Evolutionary conservation across 2,797 vertebrate species (phyloP), one percentile per base, ranked within the genome.

Genomic region (Pipistrellus pipistrellus): DNA sequence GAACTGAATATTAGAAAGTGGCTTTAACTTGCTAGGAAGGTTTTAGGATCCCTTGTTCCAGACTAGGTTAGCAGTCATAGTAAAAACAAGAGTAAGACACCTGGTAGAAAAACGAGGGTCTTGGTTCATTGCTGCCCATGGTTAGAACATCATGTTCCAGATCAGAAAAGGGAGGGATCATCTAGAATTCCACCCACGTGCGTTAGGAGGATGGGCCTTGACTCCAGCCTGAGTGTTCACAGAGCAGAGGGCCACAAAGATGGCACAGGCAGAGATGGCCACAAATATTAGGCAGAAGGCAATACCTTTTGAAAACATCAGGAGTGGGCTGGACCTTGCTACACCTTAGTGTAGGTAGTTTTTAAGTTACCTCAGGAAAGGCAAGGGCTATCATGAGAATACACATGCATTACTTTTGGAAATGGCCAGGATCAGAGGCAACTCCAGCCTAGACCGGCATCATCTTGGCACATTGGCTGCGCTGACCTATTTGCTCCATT

Each of bases 11-110:
- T 78, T 71, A 55, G 75, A 66, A 83, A 21, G 6, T 83, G 1
- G 7, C 27, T 93, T 86, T 93, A 72, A 92, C 11, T 81, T 78
- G 83, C 80, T 80, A 48, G n/a, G 20, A 51, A 12, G 18, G 62
- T 57, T 90, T 87, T 72, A 82, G 73, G 38, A 30, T 44, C 57
- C 32, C 14, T 71, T 41, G 10, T 83, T 85, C 3, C 32, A 68
- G 32, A 68, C 1, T 25, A 18, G 21, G 48, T 75, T 68, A 82
- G 25, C 9, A 84, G 15, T 85, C 17, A 8, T 18, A 23, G 14
- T 55, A 38, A 82, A 90, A 90, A 68, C 13, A 44, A 84, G 11
- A 87, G 46, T 11, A 90, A 72, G 59, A 69, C 27, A 46, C 15
- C 57, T 23, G 30, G 12, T 53, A 73, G 71, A 13, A 46, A 72